Evolutionary conservation across 2,888 invertebrate species (phyloP).

Genomic region (Epirrhoe alternata): DNA sequence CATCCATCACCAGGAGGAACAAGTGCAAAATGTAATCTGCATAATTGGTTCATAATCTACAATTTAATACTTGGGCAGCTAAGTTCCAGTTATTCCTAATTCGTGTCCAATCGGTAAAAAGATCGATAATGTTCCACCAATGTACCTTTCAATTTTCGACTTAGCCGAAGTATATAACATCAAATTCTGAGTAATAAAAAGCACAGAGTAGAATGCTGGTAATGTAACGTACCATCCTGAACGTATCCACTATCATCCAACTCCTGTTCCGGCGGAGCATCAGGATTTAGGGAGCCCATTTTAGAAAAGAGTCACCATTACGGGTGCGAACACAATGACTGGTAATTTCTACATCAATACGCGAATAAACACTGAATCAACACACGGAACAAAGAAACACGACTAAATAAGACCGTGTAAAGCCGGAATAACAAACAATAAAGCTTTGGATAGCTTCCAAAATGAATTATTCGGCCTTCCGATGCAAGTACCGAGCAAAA

Average conservation of each 20-base stretch:
- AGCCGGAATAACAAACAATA: constrained; percentile 55
- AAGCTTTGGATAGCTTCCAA: constrained; percentile 66
- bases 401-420: constrained; percentile 51
- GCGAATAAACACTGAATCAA: constrained; percentile 47
- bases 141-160: background rate
- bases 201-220: background rate
- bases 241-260: constrained; percentile 67
- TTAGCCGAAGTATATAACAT: no score
- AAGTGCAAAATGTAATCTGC: background rate
- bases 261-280: constrained; percentile 54
- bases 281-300: constrained; percentile 63
- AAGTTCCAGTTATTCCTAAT: no score
- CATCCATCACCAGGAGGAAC: no score
- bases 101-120: no score
- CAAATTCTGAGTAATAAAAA: no score
- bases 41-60: background rate
- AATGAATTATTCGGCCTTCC: constrained; percentile 19
- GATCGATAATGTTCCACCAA: background rate
- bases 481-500: background rate
- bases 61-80: no score
- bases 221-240: constrained; percentile 59
- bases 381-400: constrained; percentile 58
- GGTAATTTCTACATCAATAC: constrained; percentile 37
- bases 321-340: constrained; percentile 34
- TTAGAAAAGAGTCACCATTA: constrained; percentile 39